Conservation (phyloP, 2,113 vertebrate species). For the Haemorhous mexicanus region DNA sequence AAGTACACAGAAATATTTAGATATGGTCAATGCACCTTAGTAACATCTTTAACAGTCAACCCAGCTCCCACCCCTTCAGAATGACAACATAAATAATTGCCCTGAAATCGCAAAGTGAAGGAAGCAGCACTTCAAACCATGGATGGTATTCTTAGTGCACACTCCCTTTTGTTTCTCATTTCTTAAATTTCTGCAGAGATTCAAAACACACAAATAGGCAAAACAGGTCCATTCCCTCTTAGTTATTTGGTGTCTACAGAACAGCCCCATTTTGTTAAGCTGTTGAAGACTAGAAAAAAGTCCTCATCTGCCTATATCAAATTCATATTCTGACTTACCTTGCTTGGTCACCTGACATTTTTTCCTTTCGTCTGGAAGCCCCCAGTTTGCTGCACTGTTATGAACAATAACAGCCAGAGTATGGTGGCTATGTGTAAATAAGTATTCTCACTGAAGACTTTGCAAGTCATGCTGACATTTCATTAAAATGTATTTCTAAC, state of each 20-base stretch:
- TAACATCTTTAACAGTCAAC: background rate
- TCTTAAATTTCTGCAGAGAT: conserved; percentile 5
- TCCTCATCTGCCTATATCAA: conserved; percentile 5
- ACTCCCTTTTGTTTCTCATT: background rate
- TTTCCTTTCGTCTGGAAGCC: conserved; percentile 15
- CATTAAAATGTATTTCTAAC: background rate
- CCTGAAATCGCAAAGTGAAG: background rate
- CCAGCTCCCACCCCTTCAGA: background rate
- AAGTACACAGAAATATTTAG: background rate
- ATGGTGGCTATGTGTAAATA: background rate
- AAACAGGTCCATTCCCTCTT: conserved; percentile 14
- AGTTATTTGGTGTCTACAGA: background rate
- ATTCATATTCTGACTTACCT: conserved; percentile 3
- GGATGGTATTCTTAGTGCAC: background rate
- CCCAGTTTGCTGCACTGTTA: background rate
- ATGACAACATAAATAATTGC: background rate
- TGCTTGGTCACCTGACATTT: background rate
- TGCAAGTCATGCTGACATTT: conserved; percentile 7
- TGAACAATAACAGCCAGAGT: background rate
- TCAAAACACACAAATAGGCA: background rate
- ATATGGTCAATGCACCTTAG: background rate
- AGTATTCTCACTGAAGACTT: conserved; percentile 17
- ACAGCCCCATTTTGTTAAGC: background rate
- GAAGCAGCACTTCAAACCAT: background rate
- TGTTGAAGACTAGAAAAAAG: conserved; percentile 13